Conservation (phyloP, 1,140 invertebrate genomes). For the Macrotrachela quadricornifera region DNA sequence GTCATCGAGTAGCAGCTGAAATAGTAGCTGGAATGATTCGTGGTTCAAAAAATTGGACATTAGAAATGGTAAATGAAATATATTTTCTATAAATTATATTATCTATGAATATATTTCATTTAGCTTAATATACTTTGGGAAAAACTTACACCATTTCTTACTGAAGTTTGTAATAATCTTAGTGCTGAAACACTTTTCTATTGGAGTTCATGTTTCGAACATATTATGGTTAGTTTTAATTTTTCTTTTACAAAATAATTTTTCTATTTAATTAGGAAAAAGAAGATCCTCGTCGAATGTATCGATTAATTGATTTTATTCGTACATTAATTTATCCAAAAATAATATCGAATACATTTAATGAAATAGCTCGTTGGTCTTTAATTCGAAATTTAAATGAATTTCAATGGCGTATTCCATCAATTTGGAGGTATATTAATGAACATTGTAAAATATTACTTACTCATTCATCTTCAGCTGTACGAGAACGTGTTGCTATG, state of each 20-base stretch:
- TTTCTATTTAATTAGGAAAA: constrained; percentile 23
- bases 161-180: constrained; percentile 39
- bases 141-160: constrained; percentile 38
- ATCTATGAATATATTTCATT: not conserved
- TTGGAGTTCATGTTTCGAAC: constrained; percentile 51
- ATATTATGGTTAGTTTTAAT: constrained; percentile 26
- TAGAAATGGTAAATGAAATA: constrained; percentile 34
- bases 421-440: constrained; percentile 37
- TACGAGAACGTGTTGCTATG: constrained; percentile 36
- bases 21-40: constrained; percentile 50
- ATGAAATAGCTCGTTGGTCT: too few species aligned
- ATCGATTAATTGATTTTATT: not conserved
- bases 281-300: constrained; percentile 42
- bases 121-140: constrained; percentile 36
- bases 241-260: not conserved
- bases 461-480: constrained; percentile 51
- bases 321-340: too few species aligned
- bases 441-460: constrained; percentile 35
- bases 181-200: constrained; percentile 44
- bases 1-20: constrained; percentile 61
- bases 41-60: constrained; percentile 62
- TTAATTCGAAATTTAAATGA: constrained; percentile 18
- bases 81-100: constrained; percentile 4
- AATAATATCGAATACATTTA: too few species aligned
- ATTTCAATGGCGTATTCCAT: constrained; percentile 47